phyloP scores from a whole-genome alignment of 1,140 invertebrate genomes.

The Thaumatotibia leucotreta region DNA sequence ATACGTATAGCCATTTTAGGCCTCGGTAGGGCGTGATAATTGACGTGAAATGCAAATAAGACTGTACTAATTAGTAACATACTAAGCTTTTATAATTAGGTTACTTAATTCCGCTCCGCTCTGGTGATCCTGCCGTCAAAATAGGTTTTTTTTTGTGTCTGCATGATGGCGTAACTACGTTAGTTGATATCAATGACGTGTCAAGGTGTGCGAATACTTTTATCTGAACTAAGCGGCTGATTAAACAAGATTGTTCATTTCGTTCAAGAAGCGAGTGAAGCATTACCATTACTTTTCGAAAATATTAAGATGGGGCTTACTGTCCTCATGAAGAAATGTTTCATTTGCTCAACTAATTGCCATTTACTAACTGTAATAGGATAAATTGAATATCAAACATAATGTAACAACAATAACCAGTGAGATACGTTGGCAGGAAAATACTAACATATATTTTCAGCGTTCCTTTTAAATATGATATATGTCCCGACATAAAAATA shows the following conservation, averaged over 20 bases:
- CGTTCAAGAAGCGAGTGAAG: slow-evolving; percentile 28
- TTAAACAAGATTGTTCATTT: not conserved
- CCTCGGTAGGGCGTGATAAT: not conserved
- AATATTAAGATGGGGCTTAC: too few species aligned
- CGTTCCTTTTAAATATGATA: too few species aligned
- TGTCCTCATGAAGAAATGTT: too few species aligned
- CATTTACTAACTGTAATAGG: too few species aligned
- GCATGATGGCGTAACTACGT: not conserved
- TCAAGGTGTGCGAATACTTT: not conserved
- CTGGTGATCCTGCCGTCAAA: not conserved
- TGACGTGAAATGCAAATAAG: slow-evolving; percentile 7
- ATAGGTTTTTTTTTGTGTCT: too few species aligned
- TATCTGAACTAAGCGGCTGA: not conserved
- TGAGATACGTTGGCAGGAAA: too few species aligned
- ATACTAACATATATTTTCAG: too few species aligned
- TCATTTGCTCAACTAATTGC: too few species aligned
- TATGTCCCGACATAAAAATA: too few species aligned
- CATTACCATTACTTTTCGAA: too few species aligned
- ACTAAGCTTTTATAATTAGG: not conserved
- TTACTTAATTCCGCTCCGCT: not conserved
- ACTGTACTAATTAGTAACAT: not conserved
- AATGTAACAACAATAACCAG: too few species aligned
- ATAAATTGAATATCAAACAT: too few species aligned
- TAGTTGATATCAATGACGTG: not conserved
- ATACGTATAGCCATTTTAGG: slow-evolving; percentile 34